These are phyloP conservation scores for Amazona ochrocephala DNA, from an alignment of 2,797 vertebrate genomes.

Conservation along the genomic window DNA sequence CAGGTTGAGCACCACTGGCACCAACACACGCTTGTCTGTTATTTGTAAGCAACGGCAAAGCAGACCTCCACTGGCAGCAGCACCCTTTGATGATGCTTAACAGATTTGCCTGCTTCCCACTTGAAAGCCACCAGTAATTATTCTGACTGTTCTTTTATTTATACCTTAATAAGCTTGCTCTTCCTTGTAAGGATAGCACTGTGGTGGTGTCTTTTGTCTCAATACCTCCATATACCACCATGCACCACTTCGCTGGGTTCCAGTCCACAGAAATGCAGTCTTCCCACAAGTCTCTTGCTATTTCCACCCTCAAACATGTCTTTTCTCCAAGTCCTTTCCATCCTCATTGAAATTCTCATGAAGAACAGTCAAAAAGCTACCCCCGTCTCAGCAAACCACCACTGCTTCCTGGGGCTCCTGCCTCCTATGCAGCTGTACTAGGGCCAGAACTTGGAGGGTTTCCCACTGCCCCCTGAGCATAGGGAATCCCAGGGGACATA, in stretches of 20 bases:
- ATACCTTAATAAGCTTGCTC: background rate
- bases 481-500: background rate
- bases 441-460: background rate
- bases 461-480: too few species aligned
- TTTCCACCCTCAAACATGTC: background rate
- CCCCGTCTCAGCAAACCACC: background rate
- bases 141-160: background rate
- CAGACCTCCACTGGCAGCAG: background rate
- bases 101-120: background rate
- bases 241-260: background rate
- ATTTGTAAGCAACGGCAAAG: background rate
- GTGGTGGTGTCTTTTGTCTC: background rate
- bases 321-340: background rate
- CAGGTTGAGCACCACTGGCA: background rate
- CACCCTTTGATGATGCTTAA: background rate
- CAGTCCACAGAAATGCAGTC: background rate
- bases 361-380: background rate
- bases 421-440: fast-evolving
- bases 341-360: background rate
- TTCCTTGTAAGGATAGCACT: background rate
- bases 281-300: background rate
- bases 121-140: background rate
- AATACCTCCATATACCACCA: background rate
- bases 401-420: background rate
- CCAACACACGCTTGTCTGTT: background rate